Evolutionary conservation across 2,888 invertebrate genomes (phyloP), one percentile per base, ranked within the genome.

Genomic region (Seira musarum): DNA sequence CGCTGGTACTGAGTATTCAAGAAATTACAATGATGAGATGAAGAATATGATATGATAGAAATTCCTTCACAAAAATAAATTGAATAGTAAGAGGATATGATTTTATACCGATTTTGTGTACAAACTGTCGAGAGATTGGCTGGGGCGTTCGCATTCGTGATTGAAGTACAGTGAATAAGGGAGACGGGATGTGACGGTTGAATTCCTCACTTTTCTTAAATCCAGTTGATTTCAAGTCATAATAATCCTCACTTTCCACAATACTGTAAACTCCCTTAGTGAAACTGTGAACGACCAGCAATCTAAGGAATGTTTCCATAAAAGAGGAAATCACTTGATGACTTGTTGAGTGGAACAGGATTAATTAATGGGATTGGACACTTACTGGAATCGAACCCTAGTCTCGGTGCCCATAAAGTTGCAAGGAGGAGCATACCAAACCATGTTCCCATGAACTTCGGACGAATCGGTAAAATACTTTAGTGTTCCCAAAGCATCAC

Each of bases 381-480:
- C 68, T 69, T 72, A 82, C 82, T 57, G 35, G 22, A 83, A 83
- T 53, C 66, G 22, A 3, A 80, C 22, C 5, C 22, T 30, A 2
- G 61, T n/a, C 6, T 64, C 5, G 6, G 64, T 61, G 10, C 30
- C n/a, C n/a, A n/a, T n/a, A n/a, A n/a, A 3, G 24, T 72, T 63
- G 40, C 82, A 83, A 1, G 82, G 82, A 22, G 77, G 74, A 24
- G 57, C n/a, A 53, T 74, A 68, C 82, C 82, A 83, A n/a, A 73
- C 76, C 15, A 83, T 75, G 61, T 75, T 80, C 8, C 70, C 76
- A 64, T 83, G 82, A 17, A 81, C 40, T 71, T 80, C 80, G 13
- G 57, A 19, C 0, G 68, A 61, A 30, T 21, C 53, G 21, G 74
- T 80, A 53, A 64, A 80, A 21, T 69, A 22, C 0, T 25, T 17